These are phyloP conservation scores for Ectemnius continuus DNA, from an alignment of 2,888 invertebrate species.

Conservation along the genomic window DNA sequence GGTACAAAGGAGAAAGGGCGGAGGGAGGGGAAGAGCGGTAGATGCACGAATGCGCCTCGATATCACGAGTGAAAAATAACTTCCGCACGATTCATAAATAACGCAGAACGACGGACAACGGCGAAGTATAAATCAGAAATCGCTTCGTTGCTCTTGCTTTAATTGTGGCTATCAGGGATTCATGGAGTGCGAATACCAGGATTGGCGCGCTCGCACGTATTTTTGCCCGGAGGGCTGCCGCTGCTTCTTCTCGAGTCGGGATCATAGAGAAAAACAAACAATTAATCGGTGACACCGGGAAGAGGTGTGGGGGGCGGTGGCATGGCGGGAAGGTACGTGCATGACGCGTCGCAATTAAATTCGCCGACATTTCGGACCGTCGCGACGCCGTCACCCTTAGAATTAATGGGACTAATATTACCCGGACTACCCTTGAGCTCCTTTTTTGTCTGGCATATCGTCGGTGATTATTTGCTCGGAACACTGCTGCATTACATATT, in stretches of 20 bases:
- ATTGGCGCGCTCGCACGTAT: no score
- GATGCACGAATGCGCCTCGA: no score
- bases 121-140: no score
- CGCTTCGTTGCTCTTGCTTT: no score
- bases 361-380: not conserved
- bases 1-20: no score
- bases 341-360: conserved; percentile 14
- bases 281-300: conserved; percentile 1
- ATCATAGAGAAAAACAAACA: not conserved
- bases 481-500: no score
- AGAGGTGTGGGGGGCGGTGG: not conserved
- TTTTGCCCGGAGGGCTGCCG: not conserved
- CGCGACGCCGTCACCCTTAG: not conserved
- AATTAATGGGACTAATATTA: conserved; percentile 18
- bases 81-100: conserved; percentile 3
- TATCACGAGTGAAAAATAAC: not conserved
- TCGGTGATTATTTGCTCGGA: no score
- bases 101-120: not conserved
- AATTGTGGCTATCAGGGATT: not conserved
- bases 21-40: no score
- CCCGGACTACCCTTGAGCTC: not conserved
- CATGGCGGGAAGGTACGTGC: not conserved
- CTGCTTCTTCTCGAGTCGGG: not conserved
- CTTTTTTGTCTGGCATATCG: no score
- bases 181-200: not conserved